Conservation (phyloP, 2,113 vertebrate genomes). For the Paratilapia polleni region DNA sequence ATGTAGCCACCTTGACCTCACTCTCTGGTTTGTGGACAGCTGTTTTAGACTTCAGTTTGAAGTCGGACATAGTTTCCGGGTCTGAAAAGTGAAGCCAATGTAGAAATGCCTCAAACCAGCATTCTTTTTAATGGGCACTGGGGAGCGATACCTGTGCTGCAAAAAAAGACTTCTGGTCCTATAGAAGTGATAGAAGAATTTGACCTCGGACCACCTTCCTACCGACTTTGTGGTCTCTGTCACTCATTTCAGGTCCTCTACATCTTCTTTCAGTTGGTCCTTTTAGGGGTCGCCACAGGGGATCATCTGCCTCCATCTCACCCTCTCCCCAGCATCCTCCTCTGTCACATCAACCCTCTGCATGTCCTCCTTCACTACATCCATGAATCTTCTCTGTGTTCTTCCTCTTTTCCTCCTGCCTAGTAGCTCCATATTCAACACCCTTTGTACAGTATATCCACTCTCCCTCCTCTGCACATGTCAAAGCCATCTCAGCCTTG, state of each 20-base stretch:
- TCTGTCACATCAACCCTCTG: background rate
- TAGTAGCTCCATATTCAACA: no score
- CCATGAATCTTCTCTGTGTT: background rate
- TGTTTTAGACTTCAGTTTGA: background rate
- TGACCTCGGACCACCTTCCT: background rate
- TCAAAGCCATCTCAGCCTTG: background rate
- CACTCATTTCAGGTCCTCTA: background rate
- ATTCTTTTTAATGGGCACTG: background rate
- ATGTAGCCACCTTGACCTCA: background rate
- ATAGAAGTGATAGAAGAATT: background rate
- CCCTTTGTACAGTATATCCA: background rate
- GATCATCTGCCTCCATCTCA: background rate
- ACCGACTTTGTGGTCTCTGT: background rate
- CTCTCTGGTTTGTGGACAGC: background rate
- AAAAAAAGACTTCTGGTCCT: background rate
- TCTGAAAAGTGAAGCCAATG: background rate
- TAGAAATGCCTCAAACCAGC: background rate
- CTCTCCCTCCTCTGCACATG: background rate
- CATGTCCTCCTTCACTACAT: background rate
- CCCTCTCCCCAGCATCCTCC: background rate
- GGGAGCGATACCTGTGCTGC: background rate
- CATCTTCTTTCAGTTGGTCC: background rate
- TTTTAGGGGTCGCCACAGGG: background rate
- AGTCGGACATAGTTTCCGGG: background rate
- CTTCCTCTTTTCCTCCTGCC: background rate